Base-by-base conservation (phyloP, 2,797 vertebrate genomes). In the Urocyon cinereoargenteus region DNA sequence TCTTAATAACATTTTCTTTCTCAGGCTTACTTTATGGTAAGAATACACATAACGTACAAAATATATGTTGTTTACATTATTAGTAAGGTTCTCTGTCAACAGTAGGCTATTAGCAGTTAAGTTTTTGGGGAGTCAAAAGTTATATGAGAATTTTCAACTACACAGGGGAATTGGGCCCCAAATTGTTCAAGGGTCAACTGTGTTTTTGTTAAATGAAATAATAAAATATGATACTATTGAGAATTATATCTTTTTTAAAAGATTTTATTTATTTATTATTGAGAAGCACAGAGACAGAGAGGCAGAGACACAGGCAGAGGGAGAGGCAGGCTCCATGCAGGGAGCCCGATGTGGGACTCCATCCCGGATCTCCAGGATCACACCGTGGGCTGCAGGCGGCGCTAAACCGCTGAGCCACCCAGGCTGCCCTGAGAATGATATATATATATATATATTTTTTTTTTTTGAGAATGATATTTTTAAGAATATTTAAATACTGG, bases 141-240 rank as follows among this genome's bases (percentile, higher is more conserved):
- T 75, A 49, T 75, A 75, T 75, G 26, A 49, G 40, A 8, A 75
- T 75, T 75, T 75, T 75, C 1, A 10, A 75, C 40, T 75, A 26
- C 40, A 49, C 24, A 5, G 40, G 26, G 40, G 24, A 49, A 4
- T 75, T 49, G 72, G 40, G 40, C 40, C 40, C 24, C 72, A 49
- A 75, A 49, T 28, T 5, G 15, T 75, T 75, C 26, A 75, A 49
- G 72, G 72, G 45, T 75, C 26, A 49, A 75, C 26, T 31, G 13
- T 28, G 21, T 68, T 31, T 84, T 94, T 64, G 72, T 92, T 75
- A 88, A 84, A 59, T 57, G 51, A 91, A 91, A 77, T 40, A 73
- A 45, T 81, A 86, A 91, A 91, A 83, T 83, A 72, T 51, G 66
- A 22, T 51, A 13, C 19, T 9, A 55, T 3, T 61, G 75, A 91